A percentile compares a stretch with the other conserved stretches of the same genome.
Conservation (phyloP, 2,888 invertebrate species). For the Belgica antarctica region DNA sequence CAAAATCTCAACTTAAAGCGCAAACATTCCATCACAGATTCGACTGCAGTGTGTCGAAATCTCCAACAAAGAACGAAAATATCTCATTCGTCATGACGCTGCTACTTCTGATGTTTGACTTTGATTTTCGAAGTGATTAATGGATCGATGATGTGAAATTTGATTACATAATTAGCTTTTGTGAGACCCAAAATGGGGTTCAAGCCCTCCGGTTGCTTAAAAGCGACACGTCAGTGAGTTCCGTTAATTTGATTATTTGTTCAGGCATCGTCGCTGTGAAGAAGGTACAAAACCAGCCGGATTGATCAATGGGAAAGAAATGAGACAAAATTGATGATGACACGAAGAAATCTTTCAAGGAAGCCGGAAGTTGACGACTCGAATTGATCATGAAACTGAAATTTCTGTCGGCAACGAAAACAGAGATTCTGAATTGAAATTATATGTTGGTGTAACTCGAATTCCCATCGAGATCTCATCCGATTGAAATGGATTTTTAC, state of each 20-base stretch:
- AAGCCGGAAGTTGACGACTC: constrained; percentile 11
- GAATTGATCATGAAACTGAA: neutral
- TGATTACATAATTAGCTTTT: constrained; percentile 37
- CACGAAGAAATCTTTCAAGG: neutral
- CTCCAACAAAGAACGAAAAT: too few relatives aligned
- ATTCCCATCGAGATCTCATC: constrained; percentile 1
- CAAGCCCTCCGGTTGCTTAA: neutral
- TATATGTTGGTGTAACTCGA: too few relatives aligned
- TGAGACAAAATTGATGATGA: constrained; percentile 22
- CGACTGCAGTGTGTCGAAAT: too few relatives aligned
- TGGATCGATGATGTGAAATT: constrained; percentile 14
- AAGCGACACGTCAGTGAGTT: constrained; percentile 7
- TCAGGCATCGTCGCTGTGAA: neutral
- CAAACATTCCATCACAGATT: too few relatives aligned
- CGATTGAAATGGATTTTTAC: neutral
- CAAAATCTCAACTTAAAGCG: too few relatives aligned
- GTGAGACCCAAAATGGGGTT: neutral
- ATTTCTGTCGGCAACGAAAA: neutral
- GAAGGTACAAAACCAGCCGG: neutral
- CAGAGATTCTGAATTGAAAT: neutral
- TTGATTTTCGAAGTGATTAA: constrained; percentile 32
- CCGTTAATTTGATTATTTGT: constrained; percentile 17
- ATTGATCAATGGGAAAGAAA: constrained; percentile 13
- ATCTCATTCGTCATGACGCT: constrained; percentile 27
- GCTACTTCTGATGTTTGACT: neutral